Conservation (phyloP, 2,888 invertebrate genomes). For the Flexamia atlantica region DNA sequence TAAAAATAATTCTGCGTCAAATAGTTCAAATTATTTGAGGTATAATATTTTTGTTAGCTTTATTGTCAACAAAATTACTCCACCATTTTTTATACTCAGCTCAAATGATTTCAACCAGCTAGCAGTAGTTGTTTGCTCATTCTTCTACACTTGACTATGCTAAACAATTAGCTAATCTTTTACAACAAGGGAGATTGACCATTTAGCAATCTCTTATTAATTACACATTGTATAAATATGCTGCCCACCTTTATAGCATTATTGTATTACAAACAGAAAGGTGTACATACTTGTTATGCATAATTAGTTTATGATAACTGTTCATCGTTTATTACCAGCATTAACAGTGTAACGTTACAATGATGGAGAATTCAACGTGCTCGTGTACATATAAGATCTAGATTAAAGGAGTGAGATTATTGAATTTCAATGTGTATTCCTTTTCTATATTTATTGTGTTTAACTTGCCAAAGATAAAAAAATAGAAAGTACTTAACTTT, state of each 20-base stretch:
- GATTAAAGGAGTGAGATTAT: background rate
- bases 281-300: background rate
- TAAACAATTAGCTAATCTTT: background rate
- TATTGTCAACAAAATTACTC: too few relatives aligned
- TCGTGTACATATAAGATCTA: conserved; percentile 25
- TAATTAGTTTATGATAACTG: conserved; percentile 6
- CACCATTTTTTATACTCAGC: background rate
- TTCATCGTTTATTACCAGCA: background rate
- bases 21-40: too few relatives aligned
- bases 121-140: conserved; percentile 11
- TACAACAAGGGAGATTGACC: background rate
- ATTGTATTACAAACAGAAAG: background rate
- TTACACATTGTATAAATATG: conserved; percentile 14
- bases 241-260: conserved; percentile 1
- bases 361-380: background rate
- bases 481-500: conserved; percentile 17
- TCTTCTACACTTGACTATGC: background rate
- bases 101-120: conserved; percentile 1
- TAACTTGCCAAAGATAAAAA: conserved; percentile 11
- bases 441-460: background rate
- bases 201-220: background rate
- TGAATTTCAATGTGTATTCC: background rate
- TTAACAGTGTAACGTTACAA: background rate
- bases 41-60: too few relatives aligned
- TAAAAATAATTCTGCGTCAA: too few relatives aligned